Evolutionary conservation across 2,113 vertebrate genomes (phyloP).

Genomic region (Tragelaphus strepsiceros): DNA sequence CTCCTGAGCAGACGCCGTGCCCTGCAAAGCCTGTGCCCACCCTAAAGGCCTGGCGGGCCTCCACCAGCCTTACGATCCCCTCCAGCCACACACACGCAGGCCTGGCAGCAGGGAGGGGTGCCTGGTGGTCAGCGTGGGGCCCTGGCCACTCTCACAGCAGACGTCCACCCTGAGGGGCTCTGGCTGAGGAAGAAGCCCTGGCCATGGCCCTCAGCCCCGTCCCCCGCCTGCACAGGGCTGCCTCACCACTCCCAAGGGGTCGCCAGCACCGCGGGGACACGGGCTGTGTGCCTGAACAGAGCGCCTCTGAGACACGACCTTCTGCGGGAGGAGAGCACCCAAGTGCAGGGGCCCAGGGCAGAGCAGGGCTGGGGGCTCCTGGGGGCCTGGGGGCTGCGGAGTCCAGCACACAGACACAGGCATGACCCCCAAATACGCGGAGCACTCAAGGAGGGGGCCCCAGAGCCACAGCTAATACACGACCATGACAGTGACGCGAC

Average conservation of each 20-base stretch:
- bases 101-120: background rate
- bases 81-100: background rate
- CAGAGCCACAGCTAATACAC: accelerated
- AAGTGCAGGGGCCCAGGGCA: accelerated
- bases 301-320: accelerated
- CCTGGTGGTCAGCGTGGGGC: background rate
- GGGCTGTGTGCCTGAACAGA: background rate
- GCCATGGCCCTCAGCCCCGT: accelerated
- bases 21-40: background rate
- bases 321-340: accelerated
- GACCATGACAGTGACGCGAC: accelerated
- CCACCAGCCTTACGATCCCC: background rate
- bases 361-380: background rate
- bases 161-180: accelerated
- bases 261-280: background rate
- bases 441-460: background rate
- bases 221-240: accelerated
- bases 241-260: background rate
- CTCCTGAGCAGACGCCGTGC: accelerated
- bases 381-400: accelerated
- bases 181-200: background rate
- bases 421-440: background rate
- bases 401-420: background rate
- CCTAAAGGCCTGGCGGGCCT: background rate
- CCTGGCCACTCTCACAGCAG: background rate